Conservation (phyloP, 2,888 invertebrate species). For the Rhopalosiphum nymphaeae region DNA sequence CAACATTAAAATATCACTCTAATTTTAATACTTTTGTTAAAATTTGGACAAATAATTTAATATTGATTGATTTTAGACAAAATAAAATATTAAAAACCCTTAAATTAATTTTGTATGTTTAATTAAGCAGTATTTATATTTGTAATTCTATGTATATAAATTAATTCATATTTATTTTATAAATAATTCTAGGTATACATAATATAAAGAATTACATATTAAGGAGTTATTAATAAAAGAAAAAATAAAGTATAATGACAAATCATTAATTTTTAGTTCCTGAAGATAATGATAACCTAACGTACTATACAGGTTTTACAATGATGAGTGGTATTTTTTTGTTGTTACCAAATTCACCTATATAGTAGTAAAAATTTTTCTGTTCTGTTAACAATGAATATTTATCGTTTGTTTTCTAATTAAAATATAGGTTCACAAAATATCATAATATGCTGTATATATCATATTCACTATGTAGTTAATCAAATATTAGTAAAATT, state of each 20-base stretch:
- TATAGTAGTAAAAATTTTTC: neutral
- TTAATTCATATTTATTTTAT: neutral
- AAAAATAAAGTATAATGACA: neutral
- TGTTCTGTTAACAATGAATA: neutral
- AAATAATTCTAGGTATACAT: neutral
- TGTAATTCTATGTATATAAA: neutral
- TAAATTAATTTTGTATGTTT: neutral
- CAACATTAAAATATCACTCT: neutral
- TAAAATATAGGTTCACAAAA: neutral
- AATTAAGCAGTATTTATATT: neutral
- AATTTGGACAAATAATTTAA: neutral
- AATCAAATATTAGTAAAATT: neutral
- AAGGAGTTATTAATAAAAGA: neutral
- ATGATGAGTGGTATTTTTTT: neutral
- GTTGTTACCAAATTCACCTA: neutral
- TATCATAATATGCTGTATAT: neutral
- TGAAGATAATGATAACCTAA: neutral
- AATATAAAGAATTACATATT: neutral
- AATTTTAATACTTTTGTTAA: neutral
- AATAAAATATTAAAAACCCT: neutral
- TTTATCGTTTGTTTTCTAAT: neutral
- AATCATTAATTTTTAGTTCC: neutral
- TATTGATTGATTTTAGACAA: neutral
- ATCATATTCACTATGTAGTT: neutral
- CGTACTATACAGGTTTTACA: neutral